These are phyloP conservation scores for Herpetotheres cachinnans DNA, from an alignment of 2,113 vertebrate species.

Conservation along the genomic window DNA sequence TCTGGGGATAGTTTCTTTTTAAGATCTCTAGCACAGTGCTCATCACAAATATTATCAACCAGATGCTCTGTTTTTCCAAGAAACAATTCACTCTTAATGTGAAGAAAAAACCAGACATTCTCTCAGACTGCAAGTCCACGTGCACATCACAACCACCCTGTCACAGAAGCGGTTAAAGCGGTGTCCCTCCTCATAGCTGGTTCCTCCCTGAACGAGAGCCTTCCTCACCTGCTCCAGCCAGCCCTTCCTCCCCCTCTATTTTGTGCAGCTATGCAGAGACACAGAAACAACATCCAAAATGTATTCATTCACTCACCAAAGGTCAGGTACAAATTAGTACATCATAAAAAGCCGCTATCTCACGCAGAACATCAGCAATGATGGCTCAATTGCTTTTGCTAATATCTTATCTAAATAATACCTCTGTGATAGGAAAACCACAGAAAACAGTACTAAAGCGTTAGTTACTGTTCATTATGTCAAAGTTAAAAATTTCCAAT, in stretches of 20 bases:
- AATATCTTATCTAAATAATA: neutral
- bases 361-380: neutral
- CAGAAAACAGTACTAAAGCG: neutral
- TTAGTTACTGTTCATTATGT: neutral
- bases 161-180: neutral
- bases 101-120: neutral
- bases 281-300: neutral
- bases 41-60: neutral
- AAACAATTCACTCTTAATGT: neutral
- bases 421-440: neutral
- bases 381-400: neutral
- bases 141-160: neutral
- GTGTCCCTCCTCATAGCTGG: neutral
- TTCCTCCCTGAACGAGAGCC: neutral
- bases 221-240: neutral
- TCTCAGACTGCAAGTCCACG: neutral
- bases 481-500: neutral
- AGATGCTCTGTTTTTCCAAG: conserved; percentile 12
- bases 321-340: neutral
- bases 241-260: neutral
- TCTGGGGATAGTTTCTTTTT: neutral
- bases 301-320: neutral
- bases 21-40: neutral
- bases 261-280: neutral
- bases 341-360: neutral